Conservation (phyloP, 2,888 invertebrate genomes). For the Eupeodes latifasciatus region DNA sequence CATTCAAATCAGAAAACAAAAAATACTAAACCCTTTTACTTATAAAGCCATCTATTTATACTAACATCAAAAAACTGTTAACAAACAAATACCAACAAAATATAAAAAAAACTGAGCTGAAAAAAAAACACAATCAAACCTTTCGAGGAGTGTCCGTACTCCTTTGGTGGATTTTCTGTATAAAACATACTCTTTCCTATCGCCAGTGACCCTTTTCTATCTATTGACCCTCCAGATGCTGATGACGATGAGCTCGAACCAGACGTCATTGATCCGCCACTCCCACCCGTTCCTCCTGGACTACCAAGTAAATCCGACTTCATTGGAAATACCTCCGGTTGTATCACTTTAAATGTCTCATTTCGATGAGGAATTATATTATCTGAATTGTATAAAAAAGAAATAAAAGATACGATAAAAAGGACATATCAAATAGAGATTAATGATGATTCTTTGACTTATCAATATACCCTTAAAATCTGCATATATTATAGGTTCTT, state of each 20-base stretch:
- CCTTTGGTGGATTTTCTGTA: conserved; percentile 84
- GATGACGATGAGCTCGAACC: conserved; percentile 78
- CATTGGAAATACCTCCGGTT: conserved; percentile 83
- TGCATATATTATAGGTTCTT: conserved; percentile 30
- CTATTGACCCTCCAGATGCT: conserved; percentile 78
- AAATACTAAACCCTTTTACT: background rate
- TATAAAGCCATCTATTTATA: conserved; percentile 4
- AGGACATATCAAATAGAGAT: conserved; percentile 55
- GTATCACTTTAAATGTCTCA: conserved; percentile 82
- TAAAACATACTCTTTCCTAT: conserved; percentile 84
- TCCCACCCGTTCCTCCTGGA: conserved; percentile 74
- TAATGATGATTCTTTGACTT: conserved; percentile 71
- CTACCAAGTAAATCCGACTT: conserved; percentile 82
- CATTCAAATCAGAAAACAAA: background rate
- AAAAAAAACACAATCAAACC: conserved; percentile 78
- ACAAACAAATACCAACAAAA: background rate
- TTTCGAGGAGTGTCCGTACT: conserved; percentile 80
- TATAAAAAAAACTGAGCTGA: background rate
- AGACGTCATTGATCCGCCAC: conserved; percentile 74
- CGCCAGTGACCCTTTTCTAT: conserved; percentile 83
- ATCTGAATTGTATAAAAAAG: conserved; percentile 77
- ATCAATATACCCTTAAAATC: conserved; percentile 44
- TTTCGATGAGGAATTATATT: conserved; percentile 83
- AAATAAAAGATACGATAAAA: conserved; percentile 22
- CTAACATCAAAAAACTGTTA: background rate